phyloP scores from a whole-genome alignment of 2,113 vertebrate genomes.

The Brachirus orientalis region DNA sequence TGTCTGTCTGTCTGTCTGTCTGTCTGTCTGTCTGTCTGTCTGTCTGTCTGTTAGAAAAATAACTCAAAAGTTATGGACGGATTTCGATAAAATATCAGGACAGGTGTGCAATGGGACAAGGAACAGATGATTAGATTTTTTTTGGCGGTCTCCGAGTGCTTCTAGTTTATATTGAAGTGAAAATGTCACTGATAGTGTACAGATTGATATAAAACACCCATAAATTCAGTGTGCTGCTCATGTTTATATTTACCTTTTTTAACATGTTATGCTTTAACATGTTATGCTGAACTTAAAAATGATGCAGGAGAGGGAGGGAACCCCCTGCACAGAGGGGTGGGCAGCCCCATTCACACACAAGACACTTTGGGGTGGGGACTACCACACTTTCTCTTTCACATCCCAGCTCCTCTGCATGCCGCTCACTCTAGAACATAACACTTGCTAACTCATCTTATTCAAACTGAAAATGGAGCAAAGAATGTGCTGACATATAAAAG shows the following conservation, averaged over 20 bases:
- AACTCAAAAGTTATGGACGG: too few species aligned
- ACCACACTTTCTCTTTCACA: conserved; percentile 42
- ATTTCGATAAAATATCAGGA: too few species aligned
- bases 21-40: too few species aligned
- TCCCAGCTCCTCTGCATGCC: conserved; percentile 2
- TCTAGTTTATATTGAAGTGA: too few species aligned
- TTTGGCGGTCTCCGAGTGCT: too few species aligned
- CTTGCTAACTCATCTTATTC: conserved; percentile 9
- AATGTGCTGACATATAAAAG: too few species aligned
- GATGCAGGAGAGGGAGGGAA: conserved; percentile 32
- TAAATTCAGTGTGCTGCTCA: neutral
- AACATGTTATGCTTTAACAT: conserved; percentile 1
- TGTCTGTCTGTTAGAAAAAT: too few species aligned
- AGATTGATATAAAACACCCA: too few species aligned
- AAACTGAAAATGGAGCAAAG: conserved; percentile 17
- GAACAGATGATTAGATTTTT: too few species aligned
- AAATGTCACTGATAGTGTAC: too few species aligned
- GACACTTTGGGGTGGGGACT: conserved; percentile 31
- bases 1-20: too few species aligned
- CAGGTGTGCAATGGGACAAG: too few species aligned
- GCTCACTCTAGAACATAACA: neutral
- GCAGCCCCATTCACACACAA: conserved; percentile 55
- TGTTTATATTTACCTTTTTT: neutral
- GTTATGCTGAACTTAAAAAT: conserved; percentile 15
- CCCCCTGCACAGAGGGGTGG: conserved; percentile 47